Evolutionary conservation across 2,888 invertebrate genomes (phyloP), one percentile per base, ranked within the genome.

Genomic region (Stenodera caucasica): DNA sequence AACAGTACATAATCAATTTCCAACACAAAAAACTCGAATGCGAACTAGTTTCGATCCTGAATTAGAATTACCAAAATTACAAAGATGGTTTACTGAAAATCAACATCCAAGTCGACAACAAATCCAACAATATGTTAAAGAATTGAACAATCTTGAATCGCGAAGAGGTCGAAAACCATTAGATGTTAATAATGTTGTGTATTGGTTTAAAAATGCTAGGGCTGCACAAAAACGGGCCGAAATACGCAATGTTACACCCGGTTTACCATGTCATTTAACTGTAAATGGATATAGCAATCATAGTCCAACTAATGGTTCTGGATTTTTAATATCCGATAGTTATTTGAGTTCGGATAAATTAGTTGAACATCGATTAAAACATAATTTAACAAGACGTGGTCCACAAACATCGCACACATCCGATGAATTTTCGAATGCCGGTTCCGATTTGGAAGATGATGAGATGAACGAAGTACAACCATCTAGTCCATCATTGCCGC

Each of bases 151-250:
- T 61, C 82, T 97, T 66, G 96, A 96, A 75, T 97, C 96, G 54
- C 86, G 98, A 45, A 86, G 94, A 55, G 97, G 96, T 0, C 85
- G 97, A 52, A 96, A 97, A 76, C 96, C 96, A 0, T 83, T 98
- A 55, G 97, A 98, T 80, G 91, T 97, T 4, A 96, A 96, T 76
- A 97, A 97, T 77, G 96, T 97, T 14, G 96, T 96, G 14, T 95
- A 95, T 75, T 95, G 95, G 95, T 99, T 99, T 82, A 97, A 98
- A 80, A 98, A 98, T 77, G 97, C 98, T 0, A 85, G 98, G 55
- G 98, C 98, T 1, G 96, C 96, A 1, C 94, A 95, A 78, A 95
- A 97, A 76, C 85, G 97, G 45, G 95, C 95, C 2, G 94, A 95
- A 81, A 83, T 90, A 74, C 83, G 91, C 66, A 84, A 86, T 77